phyloP scores from a whole-genome alignment of 2,113 vertebrate species.

The Callorhinus ursinus region DNA sequence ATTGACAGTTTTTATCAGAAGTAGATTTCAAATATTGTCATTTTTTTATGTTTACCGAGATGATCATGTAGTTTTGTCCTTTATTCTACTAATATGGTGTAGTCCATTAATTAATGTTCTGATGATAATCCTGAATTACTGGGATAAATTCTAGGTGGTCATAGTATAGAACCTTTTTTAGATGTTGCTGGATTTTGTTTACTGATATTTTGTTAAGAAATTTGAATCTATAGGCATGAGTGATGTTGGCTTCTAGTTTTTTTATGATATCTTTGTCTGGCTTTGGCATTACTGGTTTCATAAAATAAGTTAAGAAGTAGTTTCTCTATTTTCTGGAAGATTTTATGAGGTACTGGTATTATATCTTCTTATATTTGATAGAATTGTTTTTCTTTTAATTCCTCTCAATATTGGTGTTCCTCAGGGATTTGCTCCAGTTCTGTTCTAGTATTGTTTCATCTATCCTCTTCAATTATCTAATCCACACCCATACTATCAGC shows the following conservation, averaged over 20 bases:
- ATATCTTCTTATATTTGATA: not conserved
- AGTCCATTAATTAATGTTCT: not conserved
- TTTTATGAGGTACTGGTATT: not conserved
- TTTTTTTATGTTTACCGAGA: not conserved
- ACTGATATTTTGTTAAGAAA: not conserved
- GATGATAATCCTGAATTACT: not conserved
- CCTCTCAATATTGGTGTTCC: not conserved
- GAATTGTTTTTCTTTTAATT: not conserved
- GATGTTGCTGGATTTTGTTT: not conserved
- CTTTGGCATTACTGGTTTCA: not conserved
- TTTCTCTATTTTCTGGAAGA: not conserved
- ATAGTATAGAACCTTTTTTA: not conserved
- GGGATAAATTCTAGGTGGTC: not conserved
- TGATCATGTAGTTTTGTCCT: not conserved
- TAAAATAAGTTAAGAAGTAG: not conserved
- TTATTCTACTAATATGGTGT: not conserved
- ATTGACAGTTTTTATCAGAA: not conserved
- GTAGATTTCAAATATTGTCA: not conserved
- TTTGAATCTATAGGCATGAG: not conserved
- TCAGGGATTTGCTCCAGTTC: not conserved
- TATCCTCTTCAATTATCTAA: not conserved
- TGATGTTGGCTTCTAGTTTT: not conserved
- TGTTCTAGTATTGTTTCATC: not conserved
- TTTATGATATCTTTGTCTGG: not conserved
- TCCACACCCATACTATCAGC: not conserved